A percentile compares a stretch with the other conserved stretches of the same genome.
These are phyloP conservation scores for Spicauda simplicius DNA, from an alignment of 2,888 invertebrate genomes.

Conservation along the genomic window DNA sequence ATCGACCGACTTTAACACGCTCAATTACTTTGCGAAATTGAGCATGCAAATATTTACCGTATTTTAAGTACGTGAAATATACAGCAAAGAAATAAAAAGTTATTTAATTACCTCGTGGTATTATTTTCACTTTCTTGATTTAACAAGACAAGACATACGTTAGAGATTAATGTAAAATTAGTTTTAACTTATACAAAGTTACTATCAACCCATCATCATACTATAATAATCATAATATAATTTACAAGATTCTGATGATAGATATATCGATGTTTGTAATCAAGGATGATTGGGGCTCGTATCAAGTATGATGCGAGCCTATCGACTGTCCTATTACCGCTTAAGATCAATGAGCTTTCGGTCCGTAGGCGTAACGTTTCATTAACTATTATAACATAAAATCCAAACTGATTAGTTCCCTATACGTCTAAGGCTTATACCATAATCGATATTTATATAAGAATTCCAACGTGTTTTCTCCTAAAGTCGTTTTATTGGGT, in stretches of 20 bases:
- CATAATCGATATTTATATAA: slow-evolving; percentile 59
- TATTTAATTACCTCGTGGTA: no score
- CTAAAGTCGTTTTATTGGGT: slow-evolving; percentile 33
- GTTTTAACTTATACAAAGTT: not conserved
- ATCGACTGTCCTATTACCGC: slow-evolving; percentile 74
- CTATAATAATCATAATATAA: no score
- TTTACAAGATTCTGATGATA: slow-evolving; percentile 58
- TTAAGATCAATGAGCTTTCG: slow-evolving; percentile 73
- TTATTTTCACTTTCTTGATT: no score
- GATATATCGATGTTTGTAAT: slow-evolving; percentile 64
- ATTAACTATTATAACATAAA: slow-evolving; percentile 81
- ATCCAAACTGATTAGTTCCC: slow-evolving; percentile 76
- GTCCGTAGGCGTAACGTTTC: slow-evolving; percentile 78
- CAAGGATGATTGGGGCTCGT: slow-evolving; percentile 58
- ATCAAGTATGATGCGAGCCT: slow-evolving; percentile 64
- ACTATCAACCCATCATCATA: not conserved
- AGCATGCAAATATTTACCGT: not conserved
- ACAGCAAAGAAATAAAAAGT: no score
- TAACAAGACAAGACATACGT: not conserved
- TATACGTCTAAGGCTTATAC: slow-evolving; percentile 54
- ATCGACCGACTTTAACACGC: not conserved
- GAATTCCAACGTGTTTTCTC: slow-evolving; percentile 51
- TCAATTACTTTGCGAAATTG: not conserved
- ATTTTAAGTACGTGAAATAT: not conserved
- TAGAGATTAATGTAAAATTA: not conserved